phyloP scores from a whole-genome alignment of 2,888 invertebrate species.

The Dasypogon diadema region DNA sequence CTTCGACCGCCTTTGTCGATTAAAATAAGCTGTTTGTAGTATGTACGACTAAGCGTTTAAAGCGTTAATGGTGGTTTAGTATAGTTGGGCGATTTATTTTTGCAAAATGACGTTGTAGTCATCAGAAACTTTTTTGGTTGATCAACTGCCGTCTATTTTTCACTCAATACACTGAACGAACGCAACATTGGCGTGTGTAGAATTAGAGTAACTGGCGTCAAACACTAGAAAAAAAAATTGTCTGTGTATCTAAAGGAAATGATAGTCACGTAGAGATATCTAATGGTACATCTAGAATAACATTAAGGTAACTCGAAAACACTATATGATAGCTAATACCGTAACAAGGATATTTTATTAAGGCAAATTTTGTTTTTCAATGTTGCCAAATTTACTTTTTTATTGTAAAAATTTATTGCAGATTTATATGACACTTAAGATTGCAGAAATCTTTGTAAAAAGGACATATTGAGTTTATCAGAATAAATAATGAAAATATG shows the following conservation, averaged over 20 bases:
- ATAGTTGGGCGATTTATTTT: too few relatives aligned
- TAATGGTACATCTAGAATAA: not conserved
- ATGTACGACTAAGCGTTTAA: conserved; percentile 2
- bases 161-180: not conserved
- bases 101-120: conserved; percentile 39
- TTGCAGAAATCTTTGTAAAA: conserved; percentile 36
- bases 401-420: conserved; percentile 19
- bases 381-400: conserved; percentile 47
- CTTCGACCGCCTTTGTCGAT: not conserved
- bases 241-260: not conserved
- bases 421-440: not conserved
- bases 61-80: too few relatives aligned
- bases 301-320: not conserved
- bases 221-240: not conserved
- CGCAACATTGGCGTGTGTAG: not conserved
- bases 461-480: conserved; percentile 30
- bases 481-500: conserved; percentile 40
- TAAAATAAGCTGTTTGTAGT: conserved; percentile 3
- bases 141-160: conserved; percentile 31
- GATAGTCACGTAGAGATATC: conserved; percentile 6
- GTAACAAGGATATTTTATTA: not conserved
- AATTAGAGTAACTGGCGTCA: not conserved
- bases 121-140: conserved; percentile 2
- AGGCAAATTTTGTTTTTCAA: conserved; percentile 32
- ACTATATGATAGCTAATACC: conserved; percentile 4